Evolutionary conservation across 2,113 vertebrate species (phyloP), one percentile per base, ranked within the genome.

Genomic region (Indri indri): DNA sequence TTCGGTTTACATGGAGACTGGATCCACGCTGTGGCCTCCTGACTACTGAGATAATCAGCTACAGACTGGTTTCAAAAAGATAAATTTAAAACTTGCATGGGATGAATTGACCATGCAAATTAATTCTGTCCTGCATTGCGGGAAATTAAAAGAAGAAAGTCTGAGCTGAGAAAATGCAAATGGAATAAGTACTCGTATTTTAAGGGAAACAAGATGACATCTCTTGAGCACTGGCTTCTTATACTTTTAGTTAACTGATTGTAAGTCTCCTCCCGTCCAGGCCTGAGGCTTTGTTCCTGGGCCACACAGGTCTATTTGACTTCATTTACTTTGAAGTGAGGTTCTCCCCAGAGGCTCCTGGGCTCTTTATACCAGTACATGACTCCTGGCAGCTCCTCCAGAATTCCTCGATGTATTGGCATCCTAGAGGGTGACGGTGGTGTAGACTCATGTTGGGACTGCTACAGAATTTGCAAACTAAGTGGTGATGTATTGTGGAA

Each of bases 91-190:
- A 42, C 42, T 90, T 88, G 23, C n/a, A 42, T 45, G 79, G 37
- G 22, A 76, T 79, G 91, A 92, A 80, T 87, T 83, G 91, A 76
- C 65, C 81, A 84, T 65, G 57, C 47, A 92, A 84, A 92, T 88
- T 73, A 84, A 74, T 94, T 95, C 63, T 94, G 91, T 87, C 18
- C 37, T 22, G 12, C 34, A 37, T 82, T 82, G 45, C 2, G 5
- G 81, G 50, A 84, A 80, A 92, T 84, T 94, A 71, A 90, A 95
- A 86, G 52, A 93, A 79, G 32, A 54, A 86, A 82, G 27, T 66
- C 42, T 71, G 11, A 27, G 13, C 54, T 70, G 47, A 42, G 32
- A 90, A 65, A 77, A 37, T 30, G 5, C 34, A 70, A 40, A 87
- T 52, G 47, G 76, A 83, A 73, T 90, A 27, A 82, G 47, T 17